Evolutionary conservation across 2,113 vertebrate species (phyloP).

Genomic region (Myrmecobius fasciatus): DNA sequence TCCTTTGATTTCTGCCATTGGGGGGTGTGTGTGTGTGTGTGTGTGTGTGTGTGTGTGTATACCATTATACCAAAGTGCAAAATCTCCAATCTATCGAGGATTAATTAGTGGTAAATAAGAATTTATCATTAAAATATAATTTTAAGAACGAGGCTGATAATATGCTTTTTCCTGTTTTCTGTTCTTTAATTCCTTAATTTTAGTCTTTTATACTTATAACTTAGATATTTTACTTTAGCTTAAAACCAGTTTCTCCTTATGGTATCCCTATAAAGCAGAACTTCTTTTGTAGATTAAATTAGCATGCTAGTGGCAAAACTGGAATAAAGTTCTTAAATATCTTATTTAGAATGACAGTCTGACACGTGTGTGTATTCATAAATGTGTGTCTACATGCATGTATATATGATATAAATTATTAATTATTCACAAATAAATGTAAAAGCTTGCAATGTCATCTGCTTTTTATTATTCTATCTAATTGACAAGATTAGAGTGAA

Average conservation of each 20-base stretch:
- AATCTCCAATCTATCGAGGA: not conserved
- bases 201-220: not conserved
- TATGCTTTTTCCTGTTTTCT: not conserved
- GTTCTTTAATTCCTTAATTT: not conserved
- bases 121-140: not conserved
- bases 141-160: not conserved
- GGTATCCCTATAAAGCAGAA: not conserved
- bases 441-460: not conserved
- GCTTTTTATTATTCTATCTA: not conserved
- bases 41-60: fast-evolving
- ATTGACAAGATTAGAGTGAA: not conserved
- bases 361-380: too few relatives aligned
- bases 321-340: not conserved
- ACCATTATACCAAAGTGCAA: too few relatives aligned
- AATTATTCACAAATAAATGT: not conserved
- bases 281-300: not conserved
- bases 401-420: not conserved
- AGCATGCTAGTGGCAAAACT: not conserved
- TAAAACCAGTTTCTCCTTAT: not conserved
- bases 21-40: too few relatives aligned
- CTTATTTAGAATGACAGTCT: not conserved
- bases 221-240: not conserved
- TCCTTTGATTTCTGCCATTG: not conserved
- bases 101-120: not conserved
- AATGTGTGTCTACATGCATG: too few relatives aligned